Evolutionary conservation across 2,797 vertebrate species (phyloP), one percentile per base, ranked within the genome.

Genomic region (Acrocephalus scirpaceus): DNA sequence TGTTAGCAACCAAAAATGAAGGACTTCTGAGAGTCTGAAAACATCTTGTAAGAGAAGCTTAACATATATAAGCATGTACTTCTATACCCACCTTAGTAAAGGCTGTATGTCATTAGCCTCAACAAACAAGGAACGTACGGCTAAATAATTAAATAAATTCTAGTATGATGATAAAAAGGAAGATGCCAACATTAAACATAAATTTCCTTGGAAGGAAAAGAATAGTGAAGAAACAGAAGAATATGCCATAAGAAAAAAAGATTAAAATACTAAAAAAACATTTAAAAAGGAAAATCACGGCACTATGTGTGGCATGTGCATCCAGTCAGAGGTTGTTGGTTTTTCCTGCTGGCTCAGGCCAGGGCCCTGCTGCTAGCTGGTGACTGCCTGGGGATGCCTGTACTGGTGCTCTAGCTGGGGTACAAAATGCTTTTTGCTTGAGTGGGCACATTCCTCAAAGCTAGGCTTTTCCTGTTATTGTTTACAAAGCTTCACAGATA

Each of bases 91-190:
- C 22, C 27, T 18, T 16, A 84, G 56, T 34, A 85, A 42, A 90
- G 58, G 36, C 67, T 84, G 34, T 20, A 40, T 36, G 26, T n/a
- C 54, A 14, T 50, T 66, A 53, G 50, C 65, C 77, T 36, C 80
- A 76, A 40, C 23, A 92, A 91, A 44, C 58, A 84, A 51, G 16
- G 34, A 86, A 91, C 0, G 2, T 25, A 23, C 26, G 8, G 10
- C 50, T 88, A 88, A 91, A 96, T 79, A 77, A 91, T 78, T 72
- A 78, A 93, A 78, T 76, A 69, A 72, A 56, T 44, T 76, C 25
- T 53, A 70, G 60, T 22, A 38, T 47, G 50, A 72, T 30, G 36
- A 62, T 44, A 58, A 66, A 84, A 95, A 88, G 15, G 45, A 82
- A 9, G 27, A 79, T 54, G 62, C 66, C 76, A 84, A 83, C 56